Base-by-base conservation (phyloP, 2,888 invertebrate species). In the Arctia plantaginis region DNA sequence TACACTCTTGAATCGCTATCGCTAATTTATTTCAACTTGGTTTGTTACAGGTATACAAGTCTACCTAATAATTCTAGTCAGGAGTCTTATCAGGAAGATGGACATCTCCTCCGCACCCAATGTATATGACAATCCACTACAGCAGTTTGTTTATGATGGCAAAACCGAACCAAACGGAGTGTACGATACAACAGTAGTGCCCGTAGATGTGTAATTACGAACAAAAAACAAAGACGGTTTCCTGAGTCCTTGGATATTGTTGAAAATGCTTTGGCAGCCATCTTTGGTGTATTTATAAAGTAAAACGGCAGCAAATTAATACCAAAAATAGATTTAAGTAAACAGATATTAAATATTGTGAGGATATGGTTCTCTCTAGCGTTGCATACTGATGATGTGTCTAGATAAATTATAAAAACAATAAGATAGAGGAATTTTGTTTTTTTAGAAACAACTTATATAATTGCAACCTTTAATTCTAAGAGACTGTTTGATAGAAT, bases 51-150 rank as follows among this genome's bases (percentile, higher is more conserved):
- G 88, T 71, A 65, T 93, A 27, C 91, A 94, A 77, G 3, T 93
- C 12, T 94, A 94, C 85, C 84, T 94, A 20, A 79, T 93, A 39
- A 84, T 91, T 2, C 74, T 93, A 59, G 88, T 93, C 8, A 85
- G 92, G 69, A 94, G 93, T 84, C 83, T 94, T 1, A 69, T 95
- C 3, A 90, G 85, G 79, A 94, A 93, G 78, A 73, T 94, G 82
- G 90, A 90, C 47, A 82, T 83, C 0, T 86, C 89, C 4, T 73
- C 82, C 3, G 89, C 87, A 0, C 84, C 87, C 0, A 87, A 91
- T 20, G 83, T 84, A 0, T 93, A 90, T 72, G 93, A 92, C 69
- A 94, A 94, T 74, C 93, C 92, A 66, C 85, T 94, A 0, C 90
- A 94, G 55, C 91, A 91, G 75, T 89, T 94, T 7, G 89, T 93